phyloP scores from a whole-genome alignment of 2,797 vertebrate genomes.

The Acestrorhynchus altus region DNA sequence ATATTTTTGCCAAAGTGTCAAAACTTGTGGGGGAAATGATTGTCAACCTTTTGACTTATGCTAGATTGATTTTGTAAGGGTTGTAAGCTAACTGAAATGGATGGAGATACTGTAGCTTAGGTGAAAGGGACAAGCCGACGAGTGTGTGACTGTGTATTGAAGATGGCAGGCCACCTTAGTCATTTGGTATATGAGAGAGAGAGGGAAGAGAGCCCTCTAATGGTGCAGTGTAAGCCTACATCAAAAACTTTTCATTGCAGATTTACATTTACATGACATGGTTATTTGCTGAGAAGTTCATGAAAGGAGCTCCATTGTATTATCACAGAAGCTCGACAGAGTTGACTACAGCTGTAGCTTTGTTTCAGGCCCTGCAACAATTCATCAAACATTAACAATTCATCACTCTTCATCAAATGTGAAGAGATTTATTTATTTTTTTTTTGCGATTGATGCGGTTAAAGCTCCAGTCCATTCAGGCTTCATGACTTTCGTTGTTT shows the following conservation, averaged over 20 bases:
- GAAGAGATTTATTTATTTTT: constrained; percentile 47
- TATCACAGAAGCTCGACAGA: constrained; percentile 46
- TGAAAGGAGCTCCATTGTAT: constrained; percentile 51
- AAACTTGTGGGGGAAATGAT: constrained; percentile 48
- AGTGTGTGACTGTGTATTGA: constrained; percentile 59
- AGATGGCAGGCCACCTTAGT: constrained; percentile 65
- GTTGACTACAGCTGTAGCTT: constrained; percentile 30
- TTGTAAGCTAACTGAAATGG: constrained; percentile 64
- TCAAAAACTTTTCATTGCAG: not conserved
- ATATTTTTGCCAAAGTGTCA: constrained; percentile 47
- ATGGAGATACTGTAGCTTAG: constrained; percentile 50
- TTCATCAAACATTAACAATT: too few species aligned
- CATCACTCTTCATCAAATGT: too few species aligned
- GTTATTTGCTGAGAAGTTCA: constrained; percentile 37
- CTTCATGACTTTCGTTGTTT: constrained; percentile 61
- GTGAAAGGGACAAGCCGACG: constrained; percentile 20
- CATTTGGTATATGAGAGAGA: not conserved
- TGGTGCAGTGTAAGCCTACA: constrained; percentile 57
- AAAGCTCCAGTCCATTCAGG: constrained; percentile 11
- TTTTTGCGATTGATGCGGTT: constrained; percentile 22
- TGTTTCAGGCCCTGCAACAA: constrained; percentile 32
- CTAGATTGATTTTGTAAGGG: constrained; percentile 58
- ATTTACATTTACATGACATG: constrained; percentile 31
- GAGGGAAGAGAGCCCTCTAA: constrained; percentile 72
- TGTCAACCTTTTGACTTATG: constrained; percentile 45